Evolutionary conservation across 2,113 vertebrate species (phyloP).

Genomic region (Vicugna pacos): DNA sequence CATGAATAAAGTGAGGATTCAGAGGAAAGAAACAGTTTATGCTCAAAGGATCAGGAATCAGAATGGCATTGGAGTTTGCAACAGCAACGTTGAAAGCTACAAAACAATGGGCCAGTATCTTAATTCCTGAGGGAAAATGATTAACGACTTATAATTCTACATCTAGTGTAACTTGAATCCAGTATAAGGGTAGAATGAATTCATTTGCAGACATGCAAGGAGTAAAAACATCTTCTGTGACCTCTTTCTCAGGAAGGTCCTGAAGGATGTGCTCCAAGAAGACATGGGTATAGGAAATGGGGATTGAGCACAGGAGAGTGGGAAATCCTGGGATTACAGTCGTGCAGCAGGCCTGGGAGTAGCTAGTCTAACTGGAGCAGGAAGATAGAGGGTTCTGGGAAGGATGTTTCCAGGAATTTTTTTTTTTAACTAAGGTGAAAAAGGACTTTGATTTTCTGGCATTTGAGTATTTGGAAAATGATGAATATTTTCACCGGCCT

Average conservation of each 20-base stretch:
- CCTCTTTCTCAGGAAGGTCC: not conserved
- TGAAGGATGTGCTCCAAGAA: not conserved
- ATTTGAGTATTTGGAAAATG: conserved; percentile 35
- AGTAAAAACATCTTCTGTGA: not conserved
- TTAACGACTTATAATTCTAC: not conserved
- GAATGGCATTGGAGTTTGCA: not conserved
- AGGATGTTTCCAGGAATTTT: not conserved
- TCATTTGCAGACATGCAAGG: not conserved
- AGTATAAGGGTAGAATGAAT: not conserved
- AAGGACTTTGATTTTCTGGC: not conserved
- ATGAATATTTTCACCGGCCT: conserved; percentile 12
- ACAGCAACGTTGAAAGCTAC: not conserved
- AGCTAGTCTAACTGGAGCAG: not conserved
- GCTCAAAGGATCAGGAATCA: not conserved
- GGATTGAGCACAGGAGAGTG: not conserved
- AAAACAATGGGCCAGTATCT: not conserved
- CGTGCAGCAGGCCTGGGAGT: not conserved
- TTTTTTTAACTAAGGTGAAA: not conserved
- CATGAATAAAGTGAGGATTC: not conserved
- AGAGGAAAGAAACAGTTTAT: not conserved
- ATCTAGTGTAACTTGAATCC: not conserved
- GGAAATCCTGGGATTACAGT: not conserved
- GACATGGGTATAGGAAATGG: not conserved
- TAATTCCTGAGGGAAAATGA: not conserved
- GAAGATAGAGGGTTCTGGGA: not conserved